Base-by-base conservation (phyloP, 2,888 invertebrate genomes). In the Rosalia funebris region DNA sequence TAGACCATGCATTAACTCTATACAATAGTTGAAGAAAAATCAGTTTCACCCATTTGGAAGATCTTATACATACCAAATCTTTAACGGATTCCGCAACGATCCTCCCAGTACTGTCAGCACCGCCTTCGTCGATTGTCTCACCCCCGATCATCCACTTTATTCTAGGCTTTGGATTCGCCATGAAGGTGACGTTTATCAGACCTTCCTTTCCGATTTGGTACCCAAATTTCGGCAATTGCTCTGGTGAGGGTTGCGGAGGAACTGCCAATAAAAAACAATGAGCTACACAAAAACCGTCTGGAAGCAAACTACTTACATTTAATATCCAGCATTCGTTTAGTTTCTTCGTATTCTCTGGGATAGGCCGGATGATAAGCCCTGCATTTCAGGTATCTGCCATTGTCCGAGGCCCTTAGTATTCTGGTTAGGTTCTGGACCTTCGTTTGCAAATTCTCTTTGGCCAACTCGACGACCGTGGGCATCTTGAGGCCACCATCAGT, bases 181-280 rank as follows among this genome's bases (percentile, higher is more conserved):
- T 83, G 17, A 93, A 84, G 0, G 89, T 89, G n/a, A 93, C 87
- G 65, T 88, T 89, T 50, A 93, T 87, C 1, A 85, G 83, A 0
- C 91, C 92, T n/a, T 87, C 86, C 36, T 86, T 85, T 2, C 90
- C 91, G 63, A 92, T 82, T 62, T 89, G 89, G 60, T 90, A 87
- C 0, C 92, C 93, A 77, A 92, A 92, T 57, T 89, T 88, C 31
- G 89, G 88, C 60, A 87, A 85, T 0, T 83, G 81, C 9, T 87
- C 84, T 20, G 83, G 82, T 19, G 84, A 83, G 41, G 87, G 84
- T 54, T 87, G 83, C 0, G 92, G 92, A 0, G 87, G 83, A 80
- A 89, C 92, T 92, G 79, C 10, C 11, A 34, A 34, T 7, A 34
- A 34, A 34, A 34, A 1, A 41, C 57, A 53, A 39, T 50, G 12